Conservation (phyloP, 2,113 vertebrate species). For the Oreochromis niloticus region DNA sequence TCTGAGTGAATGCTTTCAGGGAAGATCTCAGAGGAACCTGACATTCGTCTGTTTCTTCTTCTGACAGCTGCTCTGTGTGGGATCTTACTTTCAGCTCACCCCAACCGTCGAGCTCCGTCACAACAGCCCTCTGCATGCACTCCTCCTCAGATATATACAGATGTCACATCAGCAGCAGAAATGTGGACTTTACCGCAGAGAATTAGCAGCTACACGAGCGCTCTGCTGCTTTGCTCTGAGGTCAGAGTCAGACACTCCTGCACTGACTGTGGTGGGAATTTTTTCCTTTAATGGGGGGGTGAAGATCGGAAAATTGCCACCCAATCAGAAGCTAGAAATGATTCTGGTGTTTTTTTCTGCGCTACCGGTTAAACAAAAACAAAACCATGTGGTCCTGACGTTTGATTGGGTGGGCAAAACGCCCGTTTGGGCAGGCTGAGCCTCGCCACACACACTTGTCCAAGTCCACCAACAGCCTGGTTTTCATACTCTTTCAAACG, state of each 20-base stretch:
- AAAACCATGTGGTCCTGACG: background rate
- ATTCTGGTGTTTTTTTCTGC: background rate
- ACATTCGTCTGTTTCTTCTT: background rate
- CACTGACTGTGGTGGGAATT: background rate
- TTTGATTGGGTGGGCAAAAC: background rate
- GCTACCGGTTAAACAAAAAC: background rate
- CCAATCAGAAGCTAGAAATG: background rate
- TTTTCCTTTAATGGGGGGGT: background rate
- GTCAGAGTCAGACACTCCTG: accelerated
- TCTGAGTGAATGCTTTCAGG: background rate
- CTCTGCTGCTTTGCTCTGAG: background rate
- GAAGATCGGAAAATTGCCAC: accelerated
- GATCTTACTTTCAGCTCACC: background rate
- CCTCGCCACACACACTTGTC: background rate
- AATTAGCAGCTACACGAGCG: background rate
- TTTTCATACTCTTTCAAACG: background rate
- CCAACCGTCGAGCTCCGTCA: too few relatives aligned
- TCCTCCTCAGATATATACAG: background rate
- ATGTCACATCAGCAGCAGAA: background rate
- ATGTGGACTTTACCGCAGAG: background rate
- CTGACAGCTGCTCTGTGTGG: background rate
- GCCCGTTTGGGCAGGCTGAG: background rate
- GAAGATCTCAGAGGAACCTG: background rate
- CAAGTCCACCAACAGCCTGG: background rate
- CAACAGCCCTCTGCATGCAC: accelerated